Evolutionary conservation across 2,888 invertebrate genomes (phyloP).

Genomic region (Tromatobia lineatoria): DNA sequence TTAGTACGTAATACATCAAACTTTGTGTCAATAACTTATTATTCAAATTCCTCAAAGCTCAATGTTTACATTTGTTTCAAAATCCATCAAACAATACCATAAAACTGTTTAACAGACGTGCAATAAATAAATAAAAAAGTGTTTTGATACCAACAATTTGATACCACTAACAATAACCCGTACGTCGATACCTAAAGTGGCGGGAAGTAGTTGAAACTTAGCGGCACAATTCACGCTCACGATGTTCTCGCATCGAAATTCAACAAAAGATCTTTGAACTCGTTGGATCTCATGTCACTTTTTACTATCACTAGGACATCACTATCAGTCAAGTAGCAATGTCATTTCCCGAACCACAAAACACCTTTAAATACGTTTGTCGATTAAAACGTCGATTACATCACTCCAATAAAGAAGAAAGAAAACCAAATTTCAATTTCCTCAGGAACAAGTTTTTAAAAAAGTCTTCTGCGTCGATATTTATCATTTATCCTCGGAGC

Average conservation of each 20-base stretch:
- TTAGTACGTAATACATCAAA: background rate
- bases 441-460: background rate
- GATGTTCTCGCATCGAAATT: constrained; percentile 3
- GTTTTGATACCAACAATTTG: background rate
- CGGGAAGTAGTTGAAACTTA: constrained; percentile 55
- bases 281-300: constrained; percentile 16
- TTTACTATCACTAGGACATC: constrained; percentile 47
- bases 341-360: constrained; percentile 22
- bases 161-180: background rate
- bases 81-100: background rate
- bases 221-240: constrained; percentile 10
- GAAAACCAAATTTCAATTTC: background rate
- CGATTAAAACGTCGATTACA: background rate
- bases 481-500: background rate
- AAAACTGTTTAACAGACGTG: constrained; percentile 7
- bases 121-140: background rate
- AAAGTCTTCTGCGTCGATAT: background rate
- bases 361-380: background rate
- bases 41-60: background rate
- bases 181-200: constrained; percentile 30
- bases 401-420: background rate
- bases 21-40: background rate
- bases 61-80: background rate
- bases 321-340: constrained; percentile 18
- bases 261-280: constrained; percentile 9